A percentile compares a stretch with the other conserved stretches of the same genome.
Evolutionary conservation across 2,888 invertebrate genomes (phyloP).

Genomic region (Poecilus cupreus): DNA sequence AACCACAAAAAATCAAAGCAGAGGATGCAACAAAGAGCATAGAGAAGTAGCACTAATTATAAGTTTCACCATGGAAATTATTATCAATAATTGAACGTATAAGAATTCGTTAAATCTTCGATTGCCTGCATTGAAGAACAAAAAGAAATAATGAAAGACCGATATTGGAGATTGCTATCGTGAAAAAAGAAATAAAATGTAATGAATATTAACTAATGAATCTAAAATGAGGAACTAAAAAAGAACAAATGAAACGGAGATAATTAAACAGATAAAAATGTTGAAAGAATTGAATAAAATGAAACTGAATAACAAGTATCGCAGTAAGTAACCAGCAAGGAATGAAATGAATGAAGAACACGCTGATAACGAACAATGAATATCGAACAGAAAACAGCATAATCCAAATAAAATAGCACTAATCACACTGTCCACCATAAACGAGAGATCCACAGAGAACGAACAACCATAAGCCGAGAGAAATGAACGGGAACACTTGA

Average conservation of each 20-base stretch:
- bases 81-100: background rate
- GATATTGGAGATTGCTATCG: background rate
- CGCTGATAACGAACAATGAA: background rate
- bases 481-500: background rate
- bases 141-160: background rate
- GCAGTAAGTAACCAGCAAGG: background rate
- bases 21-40: constrained; percentile 5
- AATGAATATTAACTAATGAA: constrained; percentile 13
- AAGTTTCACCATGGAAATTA: background rate
- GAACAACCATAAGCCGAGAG: background rate
- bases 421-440: constrained; percentile 4
- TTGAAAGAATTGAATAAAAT: background rate
- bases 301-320: background rate
- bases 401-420: background rate
- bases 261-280: background rate
- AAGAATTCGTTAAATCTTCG: background rate
- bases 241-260: background rate
- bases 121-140: background rate
- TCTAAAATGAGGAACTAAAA: background rate
- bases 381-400: background rate
- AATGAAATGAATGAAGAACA: background rate
- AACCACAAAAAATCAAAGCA: constrained; percentile 22
- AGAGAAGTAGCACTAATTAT: constrained; percentile 4
- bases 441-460: background rate
- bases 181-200: background rate